Base-by-base conservation (phyloP, 1,140 invertebrate species). In the Neoseiulus cucumeris region DNA sequence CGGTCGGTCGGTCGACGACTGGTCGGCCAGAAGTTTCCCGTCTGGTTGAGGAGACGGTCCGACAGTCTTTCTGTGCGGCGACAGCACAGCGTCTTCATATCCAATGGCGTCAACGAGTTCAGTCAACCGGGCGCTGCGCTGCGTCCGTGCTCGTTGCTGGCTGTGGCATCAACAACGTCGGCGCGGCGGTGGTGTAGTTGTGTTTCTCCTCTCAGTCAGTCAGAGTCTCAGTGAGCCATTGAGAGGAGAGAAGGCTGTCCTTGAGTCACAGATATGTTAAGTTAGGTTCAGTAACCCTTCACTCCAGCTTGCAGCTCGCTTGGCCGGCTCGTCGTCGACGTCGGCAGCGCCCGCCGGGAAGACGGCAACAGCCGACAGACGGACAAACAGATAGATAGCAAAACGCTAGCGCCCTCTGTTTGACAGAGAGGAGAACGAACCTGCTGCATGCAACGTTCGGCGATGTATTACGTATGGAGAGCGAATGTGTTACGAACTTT, bases 241-340 rank as follows among this genome's bases (percentile, higher is more conserved):
- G 51, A 59, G 33, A 59, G 51, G 22, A 33, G 51, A 47, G 14
- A 25, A 25, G 22, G n/a, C 14, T 59, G 51, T 59, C 51, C 51
- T 59, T 59, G 51, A 59, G 51, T 29, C 51, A 20, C 22, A 59
- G 51, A 59, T 59, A 59, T 59, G 51, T 59, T 59, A 59, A 59
- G 51, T 59, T 59, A 59, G 51, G 51, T 59, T 59, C 51, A 59
- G 25, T 59, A 59, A 59, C 51, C 51, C 51, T 59, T 59, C 9
- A 39, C 33, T 39, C 51, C 51, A 59, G 51, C 51, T 59, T 59
- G 17, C 22, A 33, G 14, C 33, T 59, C 51, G 14, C 22, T 59
- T 25, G 14, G 51, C 14, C 25, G 33, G 51, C 25, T 25, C 14
- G 51, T 4, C 25, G 12, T 25, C 51, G n/a, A 17, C 25, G 33